These are phyloP conservation scores for Epinephelus coioides DNA, from an alignment of 2,797 vertebrate genomes.

Conservation along the genomic window DNA sequence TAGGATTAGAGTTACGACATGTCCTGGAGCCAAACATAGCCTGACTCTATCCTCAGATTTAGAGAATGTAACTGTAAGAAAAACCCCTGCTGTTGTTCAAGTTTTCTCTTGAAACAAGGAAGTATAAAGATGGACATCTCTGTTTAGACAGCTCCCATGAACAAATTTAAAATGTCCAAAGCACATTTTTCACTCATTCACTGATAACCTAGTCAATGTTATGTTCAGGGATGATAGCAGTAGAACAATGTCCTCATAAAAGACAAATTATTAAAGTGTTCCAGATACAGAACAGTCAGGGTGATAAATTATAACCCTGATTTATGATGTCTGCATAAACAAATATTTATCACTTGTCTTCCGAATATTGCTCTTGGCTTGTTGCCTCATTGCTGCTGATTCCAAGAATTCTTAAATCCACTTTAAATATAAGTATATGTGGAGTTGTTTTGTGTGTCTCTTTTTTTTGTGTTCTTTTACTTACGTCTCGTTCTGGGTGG, in stretches of 20 bases:
- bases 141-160: not conserved
- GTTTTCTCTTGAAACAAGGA: not conserved
- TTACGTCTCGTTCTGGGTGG: constrained; percentile 43
- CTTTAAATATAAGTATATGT: constrained; percentile 8
- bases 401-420: constrained; percentile 28
- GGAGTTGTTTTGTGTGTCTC: constrained; percentile 25
- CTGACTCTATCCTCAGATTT: constrained; percentile 53
- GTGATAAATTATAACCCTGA: constrained; percentile 44
- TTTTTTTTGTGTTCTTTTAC: constrained; percentile 8
- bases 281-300: constrained; percentile 28
- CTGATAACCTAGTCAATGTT: not conserved
- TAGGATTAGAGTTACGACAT: constrained; percentile 75
- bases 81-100: constrained; percentile 9
- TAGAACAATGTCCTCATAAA: constrained; percentile 25
- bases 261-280: constrained; percentile 39
- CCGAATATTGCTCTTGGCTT: constrained; percentile 55
- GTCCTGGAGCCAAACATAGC: constrained; percentile 56
- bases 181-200: not conserved
- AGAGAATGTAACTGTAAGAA: constrained; percentile 17
- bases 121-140: not conserved
- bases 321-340: constrained; percentile 41
- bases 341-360: constrained; percentile 55
- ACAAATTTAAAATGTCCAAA: not conserved
- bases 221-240: not conserved
- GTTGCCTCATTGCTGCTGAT: constrained; percentile 15